These are phyloP conservation scores for Pteronotus mesoamericanus DNA, from an alignment of 2,797 vertebrate species.

Conservation along the genomic window DNA sequence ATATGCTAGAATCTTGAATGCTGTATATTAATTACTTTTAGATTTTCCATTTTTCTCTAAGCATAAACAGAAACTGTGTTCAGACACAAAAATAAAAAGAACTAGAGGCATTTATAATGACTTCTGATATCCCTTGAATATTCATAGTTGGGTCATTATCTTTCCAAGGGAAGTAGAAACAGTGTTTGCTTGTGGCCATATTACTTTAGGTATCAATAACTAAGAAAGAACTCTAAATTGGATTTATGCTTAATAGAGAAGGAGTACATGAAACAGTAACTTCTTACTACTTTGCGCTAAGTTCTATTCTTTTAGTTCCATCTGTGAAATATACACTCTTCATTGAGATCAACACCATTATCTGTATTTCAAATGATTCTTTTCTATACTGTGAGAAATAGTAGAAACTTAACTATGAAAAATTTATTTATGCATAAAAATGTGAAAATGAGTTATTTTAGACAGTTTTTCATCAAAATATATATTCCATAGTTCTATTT, in stretches of 20 bases:
- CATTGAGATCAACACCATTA: neutral
- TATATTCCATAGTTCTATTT: neutral
- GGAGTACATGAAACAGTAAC: neutral
- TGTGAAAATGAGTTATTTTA: neutral
- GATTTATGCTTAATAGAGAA: neutral
- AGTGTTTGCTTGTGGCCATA: neutral
- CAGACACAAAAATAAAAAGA: neutral
- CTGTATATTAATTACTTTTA: neutral
- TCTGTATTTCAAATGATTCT: neutral
- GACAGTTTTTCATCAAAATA: neutral
- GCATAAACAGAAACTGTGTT: neutral
- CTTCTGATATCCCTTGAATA: conserved; percentile 34
- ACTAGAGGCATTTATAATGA: neutral
- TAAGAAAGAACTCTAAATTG: neutral
- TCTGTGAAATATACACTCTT: neutral
- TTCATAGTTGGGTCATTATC: conserved; percentile 37
- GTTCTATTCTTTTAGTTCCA: neutral
- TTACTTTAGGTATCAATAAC: conserved; percentile 11
- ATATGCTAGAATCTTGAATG: neutral
- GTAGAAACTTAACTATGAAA: neutral
- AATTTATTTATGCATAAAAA: neutral
- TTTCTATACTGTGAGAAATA: neutral
- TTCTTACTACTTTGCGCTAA: neutral
- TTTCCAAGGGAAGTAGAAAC: neutral
- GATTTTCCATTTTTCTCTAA: neutral